Percentiles rank a stretch among this genome's conserved stretches.
Evolutionary conservation across 2,888 invertebrate genomes (phyloP).

Genomic region (Ectropis crepuscularia): DNA sequence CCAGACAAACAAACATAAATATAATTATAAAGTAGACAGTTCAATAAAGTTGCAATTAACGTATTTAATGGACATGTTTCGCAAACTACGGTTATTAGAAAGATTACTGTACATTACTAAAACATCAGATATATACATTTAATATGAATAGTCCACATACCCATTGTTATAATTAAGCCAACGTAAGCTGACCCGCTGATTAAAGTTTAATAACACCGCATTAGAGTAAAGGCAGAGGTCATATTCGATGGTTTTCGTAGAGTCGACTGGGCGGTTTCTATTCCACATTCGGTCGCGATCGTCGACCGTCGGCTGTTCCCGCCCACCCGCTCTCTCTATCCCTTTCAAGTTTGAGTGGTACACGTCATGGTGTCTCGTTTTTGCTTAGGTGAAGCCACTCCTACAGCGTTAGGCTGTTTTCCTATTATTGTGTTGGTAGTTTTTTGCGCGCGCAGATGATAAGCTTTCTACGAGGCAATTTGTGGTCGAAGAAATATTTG

Average conservation of each 20-base stretch:
- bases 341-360: constrained; percentile 49
- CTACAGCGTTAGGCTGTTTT: constrained; percentile 75
- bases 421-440: constrained; percentile 78
- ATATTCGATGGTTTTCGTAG: constrained; percentile 54
- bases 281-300: constrained; percentile 69
- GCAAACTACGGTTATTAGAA: constrained; percentile 51
- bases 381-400: constrained; percentile 62
- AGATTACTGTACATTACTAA: constrained; percentile 48
- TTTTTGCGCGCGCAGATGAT: constrained; percentile 75
- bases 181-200: constrained; percentile 46
- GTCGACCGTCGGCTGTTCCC: constrained; percentile 67
- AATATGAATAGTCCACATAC: constrained; percentile 57
- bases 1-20: constrained; percentile 32
- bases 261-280: constrained; percentile 75
- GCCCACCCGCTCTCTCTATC: constrained; percentile 66
- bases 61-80: constrained; percentile 46
- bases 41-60: constrained; percentile 23
- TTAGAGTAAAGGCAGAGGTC: constrained; percentile 55
- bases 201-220: constrained; percentile 28
- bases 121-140: constrained; percentile 47
- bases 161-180: constrained; percentile 58
- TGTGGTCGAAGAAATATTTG: constrained; percentile 51
- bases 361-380: constrained; percentile 58
- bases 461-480: constrained; percentile 73
- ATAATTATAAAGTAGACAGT: constrained; percentile 19